These are phyloP conservation scores for Calcarius lapponicus DNA, from an alignment of 2,797 vertebrate species.

Conservation along the genomic window DNA sequence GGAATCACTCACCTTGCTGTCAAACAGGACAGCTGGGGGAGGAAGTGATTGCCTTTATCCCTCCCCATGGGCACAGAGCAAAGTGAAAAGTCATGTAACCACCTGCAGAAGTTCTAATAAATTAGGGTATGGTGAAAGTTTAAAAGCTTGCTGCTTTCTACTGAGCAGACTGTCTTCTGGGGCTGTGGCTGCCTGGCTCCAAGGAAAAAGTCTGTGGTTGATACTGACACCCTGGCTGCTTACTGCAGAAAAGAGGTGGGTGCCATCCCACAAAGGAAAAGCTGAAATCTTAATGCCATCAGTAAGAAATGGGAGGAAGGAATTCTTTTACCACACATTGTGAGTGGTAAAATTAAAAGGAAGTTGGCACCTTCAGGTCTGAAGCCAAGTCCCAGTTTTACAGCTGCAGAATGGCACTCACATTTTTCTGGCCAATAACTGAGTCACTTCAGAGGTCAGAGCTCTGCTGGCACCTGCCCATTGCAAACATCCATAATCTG, in stretches of 20 bases:
- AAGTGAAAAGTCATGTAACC: neutral
- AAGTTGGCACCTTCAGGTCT: neutral
- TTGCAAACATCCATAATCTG: neutral
- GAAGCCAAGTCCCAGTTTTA: neutral
- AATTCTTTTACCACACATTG: neutral
- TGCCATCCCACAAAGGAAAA: neutral
- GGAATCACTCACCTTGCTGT: neutral
- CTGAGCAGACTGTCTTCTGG: neutral
- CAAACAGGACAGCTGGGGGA: accelerated
- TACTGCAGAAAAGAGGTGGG: neutral
- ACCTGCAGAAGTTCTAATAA: neutral
- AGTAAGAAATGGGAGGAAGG: neutral
- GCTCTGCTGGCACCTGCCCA: neutral
- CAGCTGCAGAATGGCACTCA: neutral
- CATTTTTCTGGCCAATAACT: neutral
- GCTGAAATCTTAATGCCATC: neutral
- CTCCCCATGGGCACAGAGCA: accelerated
- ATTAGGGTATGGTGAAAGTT: neutral
- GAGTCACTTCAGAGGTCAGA: neutral
- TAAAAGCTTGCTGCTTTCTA: neutral
- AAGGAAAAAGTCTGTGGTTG: neutral
- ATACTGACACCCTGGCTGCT: neutral
- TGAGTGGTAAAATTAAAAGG: neutral
- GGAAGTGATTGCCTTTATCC: neutral
- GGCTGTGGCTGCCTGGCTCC: neutral